phyloP scores from a whole-genome alignment of 1,140 invertebrate species.

The Drosophila simulans region DNA sequence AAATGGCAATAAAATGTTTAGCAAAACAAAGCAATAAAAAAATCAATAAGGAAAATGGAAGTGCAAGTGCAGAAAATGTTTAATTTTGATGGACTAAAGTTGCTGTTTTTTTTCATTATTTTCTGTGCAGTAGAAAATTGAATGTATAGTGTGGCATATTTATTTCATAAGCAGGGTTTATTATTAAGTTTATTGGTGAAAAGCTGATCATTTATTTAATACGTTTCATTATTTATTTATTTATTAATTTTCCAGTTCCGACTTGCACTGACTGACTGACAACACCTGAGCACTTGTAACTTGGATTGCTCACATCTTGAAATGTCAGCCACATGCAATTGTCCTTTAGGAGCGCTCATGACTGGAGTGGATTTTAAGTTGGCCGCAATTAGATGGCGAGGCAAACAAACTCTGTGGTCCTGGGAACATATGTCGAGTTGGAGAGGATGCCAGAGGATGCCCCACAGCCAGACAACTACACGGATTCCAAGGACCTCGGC shows the following conservation, averaged over 20 bases:
- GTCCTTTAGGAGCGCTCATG: slow-evolving; percentile 28
- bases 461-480: slow-evolving; percentile 14
- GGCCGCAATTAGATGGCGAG: slow-evolving; percentile 60
- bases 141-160: too few relatives aligned
- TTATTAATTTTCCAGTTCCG: not conserved
- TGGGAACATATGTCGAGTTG: slow-evolving; percentile 15
- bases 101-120: not conserved
- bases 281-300: slow-evolving; percentile 5
- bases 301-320: slow-evolving; percentile 24
- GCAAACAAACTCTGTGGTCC: slow-evolving; percentile 42
- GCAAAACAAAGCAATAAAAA: slow-evolving; percentile 60
- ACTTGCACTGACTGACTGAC: not conserved
- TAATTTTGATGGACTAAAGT: not conserved
- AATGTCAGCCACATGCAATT: slow-evolving; percentile 30
- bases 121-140: not conserved
- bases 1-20: slow-evolving; percentile 59
- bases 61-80: slow-evolving; percentile 1
- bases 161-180: not conserved
- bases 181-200: not conserved
- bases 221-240: too few relatives aligned
- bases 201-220: too few relatives aligned
- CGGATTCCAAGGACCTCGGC: slow-evolving; percentile 26
- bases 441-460: slow-evolving; percentile 17
- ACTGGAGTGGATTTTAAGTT: slow-evolving; percentile 66
- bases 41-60: slow-evolving; percentile 37